Percentiles rank a stretch among this genome's conserved stretches.
These are phyloP conservation scores for Brachypodius melanocephalos DNA, from an alignment of 2,113 vertebrate species.

Conservation along the genomic window DNA sequence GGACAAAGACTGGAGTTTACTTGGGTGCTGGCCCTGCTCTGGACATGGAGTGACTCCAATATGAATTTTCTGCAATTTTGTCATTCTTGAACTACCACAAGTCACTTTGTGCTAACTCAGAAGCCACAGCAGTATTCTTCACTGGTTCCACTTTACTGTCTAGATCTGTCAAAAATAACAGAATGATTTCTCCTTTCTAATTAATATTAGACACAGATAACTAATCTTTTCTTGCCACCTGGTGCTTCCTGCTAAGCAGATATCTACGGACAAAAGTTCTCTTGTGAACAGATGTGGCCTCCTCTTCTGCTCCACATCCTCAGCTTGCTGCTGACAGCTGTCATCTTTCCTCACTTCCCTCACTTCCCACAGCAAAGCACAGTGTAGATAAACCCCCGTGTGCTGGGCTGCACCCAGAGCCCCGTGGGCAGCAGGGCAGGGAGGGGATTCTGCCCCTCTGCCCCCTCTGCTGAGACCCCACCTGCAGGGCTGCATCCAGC, in stretches of 20 bases:
- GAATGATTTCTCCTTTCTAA: not conserved
- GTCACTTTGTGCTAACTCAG: not conserved
- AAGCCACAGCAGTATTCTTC: not conserved
- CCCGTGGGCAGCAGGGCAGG: not conserved
- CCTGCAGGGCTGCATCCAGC: not conserved
- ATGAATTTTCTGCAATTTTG: not conserved
- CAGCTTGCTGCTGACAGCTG: not conserved
- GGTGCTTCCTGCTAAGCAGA: not conserved
- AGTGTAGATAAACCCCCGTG: not conserved
- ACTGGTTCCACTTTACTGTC: not conserved
- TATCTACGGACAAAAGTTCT: not conserved
- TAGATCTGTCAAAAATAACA: not conserved
- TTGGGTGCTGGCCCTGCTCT: not conserved
- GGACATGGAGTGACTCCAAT: not conserved
- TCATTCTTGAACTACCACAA: not conserved
- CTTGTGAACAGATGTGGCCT: not conserved
- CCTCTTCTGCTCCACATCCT: not conserved
- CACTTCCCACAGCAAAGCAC: not conserved
- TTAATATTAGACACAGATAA: not conserved
- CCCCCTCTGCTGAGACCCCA: not conserved
- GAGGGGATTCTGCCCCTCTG: not conserved
- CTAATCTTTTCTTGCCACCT: not conserved
- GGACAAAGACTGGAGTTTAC: not conserved
- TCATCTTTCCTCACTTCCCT: not conserved
- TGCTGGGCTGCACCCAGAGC: not conserved